Base-by-base conservation (phyloP, 2,113 vertebrate genomes). In the Gymnorhina tibicen region DNA sequence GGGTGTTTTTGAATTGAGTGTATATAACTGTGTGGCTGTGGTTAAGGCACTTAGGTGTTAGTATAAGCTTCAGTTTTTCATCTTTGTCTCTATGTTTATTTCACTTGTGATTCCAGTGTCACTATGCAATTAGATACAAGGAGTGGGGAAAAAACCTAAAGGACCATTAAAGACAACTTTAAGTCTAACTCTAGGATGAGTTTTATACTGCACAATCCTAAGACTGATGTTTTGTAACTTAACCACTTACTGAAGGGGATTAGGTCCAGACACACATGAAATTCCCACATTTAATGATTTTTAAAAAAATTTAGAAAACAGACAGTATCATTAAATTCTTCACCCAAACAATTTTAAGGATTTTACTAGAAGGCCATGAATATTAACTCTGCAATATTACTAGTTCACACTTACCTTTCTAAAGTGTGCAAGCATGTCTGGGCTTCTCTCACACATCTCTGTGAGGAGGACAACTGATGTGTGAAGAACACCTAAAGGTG, bases 371-470 rank as follows among this genome's bases (percentile, higher is more conserved):
- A 62, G 19, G 32, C 11, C 20, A 42, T 4, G 9, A 87, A 52
- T 60, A 82, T 42, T 66, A 92, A 66, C 17, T 70, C 41, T 63
- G 24, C 15, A 85, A 26, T 33, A 63, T 21, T 66, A 82, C 3
- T 26, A 52, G 55, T 91, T 85, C 39, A 73, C 23, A 91, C 97
- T 56, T 98, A 99, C 99, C 99, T 99, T 99, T 98, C 99, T 98
- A 96, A 99, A 99, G 97, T 99, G 99, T 87, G 99, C 98, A 70
- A 99, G 98, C 99, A 99, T 99, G 97, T 99, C 99, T 78, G 99
- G 99, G 97, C 99, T 99, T 97, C 99, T 98, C 98, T 99, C 99
- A 97, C 99, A 99, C 99, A 99, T 99, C 97, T 99, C 99, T 93
- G 99, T 99, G 96, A 99, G 99, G 47, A 99, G 99, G 91, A 99